Evolutionary conservation across 2,888 invertebrate species (phyloP), one percentile per base, ranked within the genome.

Genomic region (Cheiracanthium punctorium): DNA sequence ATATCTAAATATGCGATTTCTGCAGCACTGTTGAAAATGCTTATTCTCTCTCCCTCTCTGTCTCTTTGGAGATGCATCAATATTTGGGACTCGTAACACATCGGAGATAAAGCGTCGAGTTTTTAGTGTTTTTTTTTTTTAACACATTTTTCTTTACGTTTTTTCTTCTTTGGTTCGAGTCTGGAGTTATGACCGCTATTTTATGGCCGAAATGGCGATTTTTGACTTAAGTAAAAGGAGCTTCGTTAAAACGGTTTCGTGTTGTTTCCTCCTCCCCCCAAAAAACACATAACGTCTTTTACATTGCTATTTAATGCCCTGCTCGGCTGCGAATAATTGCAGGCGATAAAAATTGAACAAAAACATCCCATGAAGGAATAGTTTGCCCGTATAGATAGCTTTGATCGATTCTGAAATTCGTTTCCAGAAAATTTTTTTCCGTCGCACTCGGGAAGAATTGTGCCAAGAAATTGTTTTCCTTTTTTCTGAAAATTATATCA

Each of bases 1-100:
- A 41, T 84, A 84, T 84, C 82, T 84, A 73, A 82, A 72, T 77
- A 77, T 77, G 77, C 71, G 77, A 77, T 84, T 73, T 77, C 48
- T 72, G n/a, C 33, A 75, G 29, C n/a, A 33, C 29, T 75, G 75
- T 65, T 75, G 75, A 64, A 75, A 41, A 17, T 29, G 33, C 14
- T 37, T 24, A 24, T 17, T n/a, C 12, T 48, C 10, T 10, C 48
- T 37, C 10, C 10, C 24, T n/a, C 2, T 48, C 17, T 10, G 1
- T 48, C 17, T 48, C 12, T 58, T 24, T 12, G 12, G 24, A 58
- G 58, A 72, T 80, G 41, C 41, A 65, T 72, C 29, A 72, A 48
- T 67, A 67, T 67, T 32, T 67, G 32, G 67, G 67, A 58, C 58
- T 24, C 58, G 67, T 64, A 28, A 29, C 24, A n/a, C 24, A 64